These are phyloP conservation scores for Melanotus villosus DNA, from an alignment of 2,888 invertebrate genomes.

Conservation along the genomic window DNA sequence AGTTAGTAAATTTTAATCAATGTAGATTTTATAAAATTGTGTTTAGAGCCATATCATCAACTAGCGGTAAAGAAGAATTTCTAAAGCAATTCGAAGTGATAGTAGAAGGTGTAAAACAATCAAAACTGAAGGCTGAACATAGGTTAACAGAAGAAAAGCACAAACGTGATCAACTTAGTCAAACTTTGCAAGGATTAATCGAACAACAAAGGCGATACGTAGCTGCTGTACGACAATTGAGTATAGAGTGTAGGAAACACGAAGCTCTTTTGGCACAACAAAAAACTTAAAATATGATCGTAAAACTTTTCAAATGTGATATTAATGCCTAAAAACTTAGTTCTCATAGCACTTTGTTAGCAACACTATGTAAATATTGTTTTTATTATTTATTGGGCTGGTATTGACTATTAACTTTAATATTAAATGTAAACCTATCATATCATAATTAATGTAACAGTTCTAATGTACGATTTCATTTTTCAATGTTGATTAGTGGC, in stretches of 20 bases:
- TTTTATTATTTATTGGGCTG: too few species aligned
- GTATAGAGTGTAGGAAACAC: constrained; percentile 81
- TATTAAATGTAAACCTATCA: not conserved
- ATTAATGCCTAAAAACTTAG: constrained; percentile 31
- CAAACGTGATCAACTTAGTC: constrained; percentile 77
- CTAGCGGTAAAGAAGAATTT: constrained; percentile 88
- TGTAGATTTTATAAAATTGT: too few species aligned
- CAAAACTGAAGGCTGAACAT: constrained; percentile 79
- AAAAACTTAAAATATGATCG: not conserved
- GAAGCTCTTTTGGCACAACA: constrained; percentile 71
- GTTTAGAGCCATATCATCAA: constrained; percentile 86
- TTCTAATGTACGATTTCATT: too few species aligned
- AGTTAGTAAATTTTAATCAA: too few species aligned
- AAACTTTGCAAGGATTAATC: constrained; percentile 72
- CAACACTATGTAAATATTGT: too few species aligned
- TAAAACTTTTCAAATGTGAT: constrained; percentile 28
- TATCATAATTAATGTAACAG: too few species aligned
- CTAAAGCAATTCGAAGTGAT: constrained; percentile 92
- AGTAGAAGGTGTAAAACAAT: constrained; percentile 90
- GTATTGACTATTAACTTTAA: too few species aligned
- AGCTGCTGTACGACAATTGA: constrained; percentile 82
- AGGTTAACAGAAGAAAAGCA: constrained; percentile 76
- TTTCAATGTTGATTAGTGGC: too few species aligned
- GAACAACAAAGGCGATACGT: constrained; percentile 86
- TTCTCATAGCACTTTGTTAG: not conserved